phyloP scores from a whole-genome alignment of 2,888 invertebrate genomes.

The Pocota personata region DNA sequence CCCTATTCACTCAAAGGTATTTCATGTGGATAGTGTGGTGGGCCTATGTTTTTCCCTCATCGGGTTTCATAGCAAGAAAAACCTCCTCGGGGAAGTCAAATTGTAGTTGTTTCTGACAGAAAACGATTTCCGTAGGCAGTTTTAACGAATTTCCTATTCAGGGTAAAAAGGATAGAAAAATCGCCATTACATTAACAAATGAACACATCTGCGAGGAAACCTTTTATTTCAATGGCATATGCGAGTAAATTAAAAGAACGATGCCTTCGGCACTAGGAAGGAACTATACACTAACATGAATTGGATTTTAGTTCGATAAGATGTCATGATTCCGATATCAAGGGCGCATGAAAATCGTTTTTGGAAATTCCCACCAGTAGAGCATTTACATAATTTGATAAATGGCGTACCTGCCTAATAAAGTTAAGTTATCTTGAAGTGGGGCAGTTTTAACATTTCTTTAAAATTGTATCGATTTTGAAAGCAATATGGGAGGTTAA shows the following conservation, averaged over 20 bases:
- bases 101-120: conserved; percentile 23
- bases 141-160: conserved; percentile 40
- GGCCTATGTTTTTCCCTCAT: conserved; percentile 3
- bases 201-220: conserved; percentile 2
- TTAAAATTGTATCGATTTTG: not conserved
- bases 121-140: conserved; percentile 51
- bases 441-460: not conserved
- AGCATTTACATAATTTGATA: not conserved
- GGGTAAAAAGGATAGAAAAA: conserved; percentile 27
- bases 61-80: not conserved
- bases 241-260: conserved; percentile 36
- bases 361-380: not conserved
- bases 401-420: not conserved
- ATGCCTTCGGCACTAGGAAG: not conserved
- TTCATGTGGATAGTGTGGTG: not conserved
- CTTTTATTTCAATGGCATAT: conserved; percentile 28
- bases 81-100: conserved; percentile 28
- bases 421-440: not conserved
- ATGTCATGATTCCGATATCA: not conserved
- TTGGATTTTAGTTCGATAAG: conserved; percentile 31
- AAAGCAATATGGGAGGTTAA: not conserved
- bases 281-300: conserved; percentile 11
- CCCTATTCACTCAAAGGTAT: conserved; percentile 5
- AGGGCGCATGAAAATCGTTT: not conserved
- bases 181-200: conserved; percentile 46